Percentiles rank a stretch among this genome's conserved stretches.
Evolutionary conservation across 2,888 invertebrate species (phyloP).

Genomic region (Carterocephalus palaemon): DNA sequence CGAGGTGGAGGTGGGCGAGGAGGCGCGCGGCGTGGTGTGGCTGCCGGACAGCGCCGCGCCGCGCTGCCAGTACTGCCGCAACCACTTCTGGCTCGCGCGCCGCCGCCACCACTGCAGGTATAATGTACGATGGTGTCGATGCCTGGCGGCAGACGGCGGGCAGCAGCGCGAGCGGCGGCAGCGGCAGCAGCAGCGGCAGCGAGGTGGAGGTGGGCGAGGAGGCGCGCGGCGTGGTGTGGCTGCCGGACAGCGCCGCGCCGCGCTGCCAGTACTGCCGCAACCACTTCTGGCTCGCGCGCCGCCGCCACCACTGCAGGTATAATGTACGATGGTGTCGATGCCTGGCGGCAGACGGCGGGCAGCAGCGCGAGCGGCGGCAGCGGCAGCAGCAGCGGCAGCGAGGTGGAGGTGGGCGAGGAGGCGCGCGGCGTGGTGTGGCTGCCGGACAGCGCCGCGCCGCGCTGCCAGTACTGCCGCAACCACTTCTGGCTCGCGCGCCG

Average conservation of each 20-base stretch:
- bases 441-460: constrained; percentile 93
- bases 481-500: too few species aligned
- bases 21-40: constrained; percentile 87
- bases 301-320: constrained; percentile 98
- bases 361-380: constrained; percentile 37
- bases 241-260: constrained; percentile 94
- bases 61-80: constrained; percentile 49
- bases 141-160: constrained; percentile 81
- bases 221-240: constrained; percentile 86
- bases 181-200: constrained; percentile 24
- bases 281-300: constrained; percentile 92
- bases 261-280: constrained; percentile 93
- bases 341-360: too few species aligned
- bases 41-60: constrained; percentile 84
- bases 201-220: constrained; percentile 80
- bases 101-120: constrained; percentile 72
- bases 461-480: constrained; percentile 94
- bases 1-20: constrained; percentile 86
- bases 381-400: constrained; percentile 61
- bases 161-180: constrained; percentile 26
- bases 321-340: too few species aligned
- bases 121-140: constrained; percentile 46
- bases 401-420: constrained; percentile 78
- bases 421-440: constrained; percentile 88
- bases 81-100: constrained; percentile 73